Evolutionary conservation across 2,888 invertebrate genomes (phyloP).

Genomic region (Chrysina gloriosa): DNA sequence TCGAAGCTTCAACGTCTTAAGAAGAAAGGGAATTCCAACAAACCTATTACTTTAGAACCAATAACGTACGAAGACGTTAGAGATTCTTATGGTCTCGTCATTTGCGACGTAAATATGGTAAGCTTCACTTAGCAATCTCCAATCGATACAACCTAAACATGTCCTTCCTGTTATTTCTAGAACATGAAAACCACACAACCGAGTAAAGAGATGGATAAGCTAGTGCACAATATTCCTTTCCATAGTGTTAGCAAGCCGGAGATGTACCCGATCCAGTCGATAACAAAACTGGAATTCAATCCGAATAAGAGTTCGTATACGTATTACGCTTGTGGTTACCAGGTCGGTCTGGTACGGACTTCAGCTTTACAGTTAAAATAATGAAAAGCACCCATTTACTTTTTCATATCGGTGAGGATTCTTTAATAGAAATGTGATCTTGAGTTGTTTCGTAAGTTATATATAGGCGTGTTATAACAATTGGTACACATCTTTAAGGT

Average conservation of each 20-base stretch:
- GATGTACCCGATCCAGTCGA: constrained; percentile 57
- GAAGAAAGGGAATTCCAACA: background rate
- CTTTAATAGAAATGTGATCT: background rate
- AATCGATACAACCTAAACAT: background rate
- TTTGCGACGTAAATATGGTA: constrained; percentile 55
- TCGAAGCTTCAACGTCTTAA: background rate
- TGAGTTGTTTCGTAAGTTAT: constrained; percentile 2
- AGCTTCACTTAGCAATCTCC: background rate
- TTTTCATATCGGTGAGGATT: background rate
- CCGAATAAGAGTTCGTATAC: constrained; percentile 64
- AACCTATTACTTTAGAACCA: constrained; percentile 54
- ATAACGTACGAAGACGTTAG: constrained; percentile 65
- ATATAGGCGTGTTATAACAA: background rate
- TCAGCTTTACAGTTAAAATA: constrained; percentile 53
- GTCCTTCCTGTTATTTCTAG: background rate
- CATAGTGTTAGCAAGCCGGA: constrained; percentile 50
- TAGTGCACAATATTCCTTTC: constrained; percentile 38
- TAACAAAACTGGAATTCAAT: constrained; percentile 64
- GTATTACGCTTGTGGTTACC: constrained; percentile 65
- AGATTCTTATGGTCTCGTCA: constrained; percentile 67
- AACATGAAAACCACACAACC: constrained; percentile 35
- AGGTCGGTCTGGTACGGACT: constrained; percentile 65
- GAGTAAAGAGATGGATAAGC: constrained; percentile 39
- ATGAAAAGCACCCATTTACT: background rate
- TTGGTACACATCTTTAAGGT: too few species aligned